Conservation (phyloP, 2,113 vertebrate species). For the Pterocles gutturalis region DNA sequence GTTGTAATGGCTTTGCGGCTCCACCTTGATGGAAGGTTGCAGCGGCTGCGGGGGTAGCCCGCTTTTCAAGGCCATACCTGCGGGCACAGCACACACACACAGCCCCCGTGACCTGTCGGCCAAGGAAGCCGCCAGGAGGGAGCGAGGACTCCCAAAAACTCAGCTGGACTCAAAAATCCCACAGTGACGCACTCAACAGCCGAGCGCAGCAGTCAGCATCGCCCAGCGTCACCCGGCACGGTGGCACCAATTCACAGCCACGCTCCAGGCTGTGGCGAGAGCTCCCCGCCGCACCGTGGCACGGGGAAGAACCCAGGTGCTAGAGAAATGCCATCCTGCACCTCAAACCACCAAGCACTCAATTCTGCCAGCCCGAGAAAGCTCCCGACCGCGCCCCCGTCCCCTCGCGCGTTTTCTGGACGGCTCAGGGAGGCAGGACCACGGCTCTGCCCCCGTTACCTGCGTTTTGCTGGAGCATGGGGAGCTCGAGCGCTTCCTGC, state of each 20-base stretch:
- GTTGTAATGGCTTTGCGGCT: slow-evolving; percentile 82
- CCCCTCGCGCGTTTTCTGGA: rapidly evolving
- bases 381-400: neutral
- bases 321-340: neutral
- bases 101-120: neutral
- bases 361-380: rapidly evolving
- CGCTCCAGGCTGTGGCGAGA: rapidly evolving
- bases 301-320: neutral
- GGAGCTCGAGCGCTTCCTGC: slow-evolving; percentile 79
- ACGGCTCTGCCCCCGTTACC: slow-evolving; percentile 44
- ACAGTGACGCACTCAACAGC: rapidly evolving
- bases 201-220: neutral
- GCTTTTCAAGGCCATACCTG: slow-evolving; percentile 76
- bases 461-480: slow-evolving; percentile 69
- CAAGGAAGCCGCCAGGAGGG: rapidly evolving
- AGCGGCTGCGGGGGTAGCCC: slow-evolving; percentile 85
- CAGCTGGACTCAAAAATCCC: rapidly evolving
- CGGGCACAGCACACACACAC: slow-evolving; percentile 49
- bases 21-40: slow-evolving; percentile 90
- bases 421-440: rapidly evolving
- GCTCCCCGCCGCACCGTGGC: rapidly evolving
- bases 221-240: rapidly evolving
- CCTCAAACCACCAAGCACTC: rapidly evolving
- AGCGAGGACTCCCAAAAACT: neutral
- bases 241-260: rapidly evolving